A percentile compares a stretch with the other conserved stretches of the same genome.
Evolutionary conservation across 2,797 vertebrate species (phyloP).

Genomic region (Otus scops): DNA sequence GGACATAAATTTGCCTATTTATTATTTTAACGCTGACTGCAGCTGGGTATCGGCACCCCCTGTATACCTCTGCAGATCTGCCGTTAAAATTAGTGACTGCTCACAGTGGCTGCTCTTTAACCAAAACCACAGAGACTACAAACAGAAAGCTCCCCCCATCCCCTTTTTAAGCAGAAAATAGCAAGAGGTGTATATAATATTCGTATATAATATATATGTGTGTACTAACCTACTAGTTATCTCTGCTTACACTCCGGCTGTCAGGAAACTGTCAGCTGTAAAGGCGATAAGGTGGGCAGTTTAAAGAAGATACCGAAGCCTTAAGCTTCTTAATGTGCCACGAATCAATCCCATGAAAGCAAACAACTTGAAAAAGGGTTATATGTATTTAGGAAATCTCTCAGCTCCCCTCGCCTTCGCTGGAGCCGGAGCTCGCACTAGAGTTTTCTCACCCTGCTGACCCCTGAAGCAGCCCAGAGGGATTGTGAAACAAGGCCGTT

Average conservation of each 20-base stretch:
- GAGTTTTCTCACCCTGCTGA: conserved; percentile 75
- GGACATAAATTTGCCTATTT: conserved; percentile 54
- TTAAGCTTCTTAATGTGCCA: conserved; percentile 79
- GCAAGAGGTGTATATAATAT: not conserved
- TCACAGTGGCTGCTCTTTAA: conserved; percentile 16
- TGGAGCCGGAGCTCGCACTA: not conserved
- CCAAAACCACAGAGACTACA: not conserved
- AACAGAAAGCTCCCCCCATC: not conserved
- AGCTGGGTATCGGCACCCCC: conserved; percentile 14
- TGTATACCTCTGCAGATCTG: not conserved
- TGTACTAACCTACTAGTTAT: conserved; percentile 75
- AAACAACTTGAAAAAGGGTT: conserved; percentile 74
- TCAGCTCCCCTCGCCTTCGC: not conserved
- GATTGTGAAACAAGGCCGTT: conserved; percentile 77
- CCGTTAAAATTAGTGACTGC: not conserved
- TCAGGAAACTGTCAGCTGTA: conserved; percentile 70
- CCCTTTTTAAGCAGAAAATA: conserved; percentile 10
- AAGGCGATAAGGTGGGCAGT: conserved; percentile 72
- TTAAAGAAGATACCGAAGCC: conserved; percentile 71
- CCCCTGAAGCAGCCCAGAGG: conserved; percentile 71
- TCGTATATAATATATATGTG: not conserved
- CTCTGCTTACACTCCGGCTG: conserved; percentile 60
- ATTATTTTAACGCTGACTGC: conserved; percentile 8
- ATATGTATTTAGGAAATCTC: conserved; percentile 62
- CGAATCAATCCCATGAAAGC: conserved; percentile 77